Evolutionary conservation across 2,113 vertebrate genomes (phyloP).

Genomic region (Reinhardtius hippoglossoides): DNA sequence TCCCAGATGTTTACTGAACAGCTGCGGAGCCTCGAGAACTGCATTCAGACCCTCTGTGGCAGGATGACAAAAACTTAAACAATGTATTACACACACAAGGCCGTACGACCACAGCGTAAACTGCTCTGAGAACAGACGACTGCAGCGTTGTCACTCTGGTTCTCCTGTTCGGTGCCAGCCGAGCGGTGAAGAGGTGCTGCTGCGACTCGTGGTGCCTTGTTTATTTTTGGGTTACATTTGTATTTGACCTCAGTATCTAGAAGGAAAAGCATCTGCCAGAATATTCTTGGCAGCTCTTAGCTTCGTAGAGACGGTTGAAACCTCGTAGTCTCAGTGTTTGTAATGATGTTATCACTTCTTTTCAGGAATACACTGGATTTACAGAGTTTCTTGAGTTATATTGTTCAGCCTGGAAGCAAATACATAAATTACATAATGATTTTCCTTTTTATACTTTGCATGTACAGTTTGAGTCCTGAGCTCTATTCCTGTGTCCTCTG

Average conservation of each 20-base stretch:
- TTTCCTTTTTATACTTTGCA: background rate
- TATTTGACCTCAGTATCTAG: slow-evolving; percentile 38
- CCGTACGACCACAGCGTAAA: slow-evolving; percentile 31
- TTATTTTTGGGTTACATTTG: slow-evolving; percentile 19
- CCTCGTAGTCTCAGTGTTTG: background rate
- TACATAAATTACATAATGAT: slow-evolving; percentile 21
- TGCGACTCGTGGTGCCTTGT: slow-evolving; percentile 19
- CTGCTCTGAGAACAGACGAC: slow-evolving; percentile 28
- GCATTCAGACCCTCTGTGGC: background rate
- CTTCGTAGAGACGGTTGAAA: slow-evolving; percentile 4
- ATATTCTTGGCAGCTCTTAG: slow-evolving; percentile 9
- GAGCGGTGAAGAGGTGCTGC: slow-evolving; percentile 21
- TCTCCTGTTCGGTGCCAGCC: slow-evolving; percentile 18
- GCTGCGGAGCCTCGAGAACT: slow-evolving; percentile 37
- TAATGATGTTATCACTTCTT: slow-evolving; percentile 7
- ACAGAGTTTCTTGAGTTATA: background rate
- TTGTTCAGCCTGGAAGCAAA: slow-evolving; percentile 16
- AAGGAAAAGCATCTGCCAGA: slow-evolving; percentile 19
- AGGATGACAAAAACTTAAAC: slow-evolving; percentile 18
- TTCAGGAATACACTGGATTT: background rate
- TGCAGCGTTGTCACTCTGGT: slow-evolving; percentile 18
- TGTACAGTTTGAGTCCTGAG: background rate
- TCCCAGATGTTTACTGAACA: slow-evolving; percentile 19
- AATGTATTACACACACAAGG: slow-evolving; percentile 27
- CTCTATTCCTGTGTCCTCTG: slow-evolving; percentile 1